Base-by-base conservation (phyloP, 1,140 invertebrate species). In the Propsilocerus akamusi region DNA sequence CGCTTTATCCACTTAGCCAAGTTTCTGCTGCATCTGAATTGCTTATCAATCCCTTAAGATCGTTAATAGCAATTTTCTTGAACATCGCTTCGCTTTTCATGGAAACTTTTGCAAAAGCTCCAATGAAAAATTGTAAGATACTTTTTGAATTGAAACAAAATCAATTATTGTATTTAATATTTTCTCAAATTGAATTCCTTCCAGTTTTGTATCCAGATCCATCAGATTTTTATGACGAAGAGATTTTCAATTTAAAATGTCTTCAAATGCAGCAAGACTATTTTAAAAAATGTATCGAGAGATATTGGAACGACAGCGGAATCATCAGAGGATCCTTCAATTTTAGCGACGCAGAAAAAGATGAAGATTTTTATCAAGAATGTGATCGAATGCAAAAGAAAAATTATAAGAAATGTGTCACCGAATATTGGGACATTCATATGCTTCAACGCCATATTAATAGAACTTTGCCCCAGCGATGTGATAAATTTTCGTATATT, bases 181-280 rank as follows among this genome's bases (percentile, higher is more conserved):
- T 34, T 34, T n/a, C 4, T 34, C 20, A n/a, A n/a, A 3, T 37
- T 14, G 4, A 4, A 7, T 2, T 20, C 14, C 14, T n/a, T n/a
- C n/a, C 34, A 41, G 34, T 41, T 14, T 20, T 41, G 34, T 41
- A 41, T 41, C 34, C 34, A 41, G 34, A 41, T 41, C 34, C 34
- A 22, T n/a, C n/a, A n/a, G 12, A 41, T n/a, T 41, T 20, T 41
- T 41, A 41, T 20, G 17, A 41, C 17, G 17, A 41, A 41, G 34
- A 41, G 17, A 20, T 20, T 20, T 20, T 8, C 4, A 17, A 14
- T 20, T 14, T 20, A 41, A 20, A 17, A 8, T 41, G 34, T 41
- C 34, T 20, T 20, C 11, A 41, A 20, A 3, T 7, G 7, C 5
- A 41, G 1, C 14, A 41, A 20, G 34, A 10, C 10, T 20, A 14